Conservation (phyloP, 2,797 vertebrate genomes). For the Lutjanus campechanus region DNA sequence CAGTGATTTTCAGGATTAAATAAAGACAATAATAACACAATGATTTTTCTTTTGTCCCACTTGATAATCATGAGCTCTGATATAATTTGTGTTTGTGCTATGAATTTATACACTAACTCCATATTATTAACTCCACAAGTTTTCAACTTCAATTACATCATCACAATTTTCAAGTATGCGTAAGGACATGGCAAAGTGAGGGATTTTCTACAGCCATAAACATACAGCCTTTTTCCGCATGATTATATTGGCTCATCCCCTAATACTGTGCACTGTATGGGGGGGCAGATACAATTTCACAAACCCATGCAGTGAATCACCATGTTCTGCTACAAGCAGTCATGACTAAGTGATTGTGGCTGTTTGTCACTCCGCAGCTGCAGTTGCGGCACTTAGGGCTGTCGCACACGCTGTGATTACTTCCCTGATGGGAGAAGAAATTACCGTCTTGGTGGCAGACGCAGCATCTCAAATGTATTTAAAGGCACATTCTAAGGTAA, state of each 20-base stretch:
- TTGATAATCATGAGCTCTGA: not conserved
- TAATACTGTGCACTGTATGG: not conserved
- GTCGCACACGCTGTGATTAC: conserved; percentile 82
- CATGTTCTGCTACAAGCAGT: conserved; percentile 32
- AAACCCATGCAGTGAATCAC: conserved; percentile 39
- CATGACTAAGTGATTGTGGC: conserved; percentile 63
- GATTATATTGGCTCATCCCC: not conserved
- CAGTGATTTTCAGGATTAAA: too few relatives aligned
- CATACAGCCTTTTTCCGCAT: not conserved
- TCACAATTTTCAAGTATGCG: not conserved
- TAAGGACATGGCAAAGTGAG: not conserved
- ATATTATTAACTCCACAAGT: not conserved
- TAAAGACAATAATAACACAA: too few relatives aligned
- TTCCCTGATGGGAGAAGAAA: conserved; percentile 79
- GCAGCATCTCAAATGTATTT: conserved; percentile 70
- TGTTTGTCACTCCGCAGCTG: conserved; percentile 79
- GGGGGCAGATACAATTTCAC: conserved; percentile 4
- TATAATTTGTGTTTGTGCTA: not conserved
- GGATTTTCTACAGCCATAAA: conserved; percentile 10
- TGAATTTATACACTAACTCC: not conserved
- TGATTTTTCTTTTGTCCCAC: not conserved
- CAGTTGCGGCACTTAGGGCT: conserved; percentile 66
- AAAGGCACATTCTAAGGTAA: conserved; percentile 61
- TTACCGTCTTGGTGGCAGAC: conserved; percentile 77
- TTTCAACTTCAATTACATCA: not conserved